These are phyloP conservation scores for Nymphicus hollandicus DNA, from an alignment of 2,113 vertebrate genomes.

Conservation along the genomic window DNA sequence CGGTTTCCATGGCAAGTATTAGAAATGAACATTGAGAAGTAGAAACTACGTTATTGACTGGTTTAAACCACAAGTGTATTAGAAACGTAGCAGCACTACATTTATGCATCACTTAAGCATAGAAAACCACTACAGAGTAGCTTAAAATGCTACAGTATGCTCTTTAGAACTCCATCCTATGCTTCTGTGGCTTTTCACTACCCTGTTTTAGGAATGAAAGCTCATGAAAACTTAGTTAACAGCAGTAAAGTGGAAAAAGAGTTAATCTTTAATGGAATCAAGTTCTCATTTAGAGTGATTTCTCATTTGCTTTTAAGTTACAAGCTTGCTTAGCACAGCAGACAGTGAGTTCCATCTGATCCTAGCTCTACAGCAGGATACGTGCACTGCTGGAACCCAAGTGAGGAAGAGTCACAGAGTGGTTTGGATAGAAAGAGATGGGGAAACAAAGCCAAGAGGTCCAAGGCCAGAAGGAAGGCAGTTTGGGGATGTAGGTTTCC, in stretches of 20 bases:
- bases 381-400: constrained; percentile 31
- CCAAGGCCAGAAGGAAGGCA: constrained; percentile 40
- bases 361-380: constrained; percentile 2
- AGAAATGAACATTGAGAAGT: background rate
- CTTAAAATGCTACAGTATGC: background rate
- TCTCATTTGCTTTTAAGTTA: background rate
- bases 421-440: constrained; percentile 21
- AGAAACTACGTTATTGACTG: background rate
- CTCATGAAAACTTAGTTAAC: background rate
- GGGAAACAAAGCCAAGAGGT: constrained; percentile 45
- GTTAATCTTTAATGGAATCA: background rate
- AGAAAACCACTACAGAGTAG: background rate
- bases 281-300: background rate
- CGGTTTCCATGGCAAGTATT: background rate
- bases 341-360: background rate
- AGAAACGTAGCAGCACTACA: background rate
- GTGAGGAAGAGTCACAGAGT: background rate
- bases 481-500: constrained; percentile 23
- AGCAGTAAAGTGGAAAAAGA: background rate
- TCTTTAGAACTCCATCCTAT: background rate
- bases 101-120: background rate
- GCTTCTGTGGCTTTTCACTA: background rate
- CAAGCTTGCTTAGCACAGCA: constrained; percentile 38
- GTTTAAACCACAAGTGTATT: background rate
- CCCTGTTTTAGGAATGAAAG: background rate